Evolutionary conservation across 2,888 invertebrate species (phyloP), one percentile per base, ranked within the genome.

Genomic region (Amblyteles armatorius): DNA sequence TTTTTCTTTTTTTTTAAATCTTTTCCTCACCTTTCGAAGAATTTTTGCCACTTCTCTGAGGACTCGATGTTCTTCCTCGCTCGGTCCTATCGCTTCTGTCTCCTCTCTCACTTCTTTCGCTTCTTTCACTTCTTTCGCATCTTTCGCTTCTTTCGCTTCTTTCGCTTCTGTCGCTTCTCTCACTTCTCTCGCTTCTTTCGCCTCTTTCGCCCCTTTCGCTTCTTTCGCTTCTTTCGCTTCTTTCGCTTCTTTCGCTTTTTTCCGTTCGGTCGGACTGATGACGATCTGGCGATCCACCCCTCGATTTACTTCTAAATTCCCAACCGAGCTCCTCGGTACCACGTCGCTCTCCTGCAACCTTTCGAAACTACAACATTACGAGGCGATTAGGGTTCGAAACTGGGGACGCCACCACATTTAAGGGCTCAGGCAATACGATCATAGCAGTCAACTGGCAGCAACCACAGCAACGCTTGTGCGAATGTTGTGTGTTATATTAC

Each of bases 251-350:
- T 26, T 67, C 86, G 65, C 9, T 82, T 57, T 87, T 96, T 95
- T 85, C 95, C 93, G 55, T 94, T 94, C 95, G 95, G 94, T 91
- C 96, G 95, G 91, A 90, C 81, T 94, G 94, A 87, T 91, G 92
- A 69, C 93, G 92, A 84, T 94, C 94, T 4, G 94, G 93, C 3
- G 94, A 94, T 9, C 93, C 92, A 65, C 93, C 91, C 79, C 94
- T 91, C 9, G 94, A 94, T 84, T 92, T 93, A 88, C 91, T 93
- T 82, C 93, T 92, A 92, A 94, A 94, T 79, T 94, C 94, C 92
- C 93, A 92, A 87, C 90, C 91, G 79, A 93, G 90, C 72, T 92
- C 92, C 82, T 94, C 94, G 36, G 90, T 90, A 77, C 93, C 94
- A 40, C 94, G 92, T 44, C 93, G 93, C 88, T 94, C 94, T 69